phyloP scores from a whole-genome alignment of 2,888 invertebrate genomes.

The Troilus luridus region DNA sequence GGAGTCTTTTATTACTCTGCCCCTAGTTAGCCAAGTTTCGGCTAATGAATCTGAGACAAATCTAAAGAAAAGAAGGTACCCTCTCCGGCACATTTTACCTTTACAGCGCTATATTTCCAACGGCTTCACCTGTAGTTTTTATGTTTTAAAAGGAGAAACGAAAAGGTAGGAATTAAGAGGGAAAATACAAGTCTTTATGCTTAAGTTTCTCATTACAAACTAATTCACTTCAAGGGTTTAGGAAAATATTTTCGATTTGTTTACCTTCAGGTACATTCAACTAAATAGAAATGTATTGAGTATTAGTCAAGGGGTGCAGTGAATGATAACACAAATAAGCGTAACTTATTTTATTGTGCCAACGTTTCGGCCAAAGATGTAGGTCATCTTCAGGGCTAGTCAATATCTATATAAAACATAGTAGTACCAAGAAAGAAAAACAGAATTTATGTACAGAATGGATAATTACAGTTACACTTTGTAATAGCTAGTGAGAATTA shows the following conservation, averaged over 20 bases:
- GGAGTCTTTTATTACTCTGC: background rate
- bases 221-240: background rate
- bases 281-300: background rate
- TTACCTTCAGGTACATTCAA: background rate
- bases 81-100: background rate
- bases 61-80: background rate
- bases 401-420: too few species aligned
- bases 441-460: too few species aligned
- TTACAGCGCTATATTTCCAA: background rate
- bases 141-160: background rate
- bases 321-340: too few species aligned
- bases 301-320: background rate
- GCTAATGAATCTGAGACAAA: slow-evolving; percentile 29
- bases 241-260: background rate
- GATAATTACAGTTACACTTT: too few species aligned
- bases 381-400: too few species aligned
- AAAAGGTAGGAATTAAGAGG: background rate
- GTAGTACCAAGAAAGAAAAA: too few species aligned
- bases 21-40: background rate
- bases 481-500: too few species aligned
- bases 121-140: background rate
- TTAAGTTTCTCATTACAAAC: background rate
- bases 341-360: too few species aligned
- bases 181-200: background rate
- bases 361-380: too few species aligned